phyloP scores from a whole-genome alignment of 2,888 invertebrate species.

The Lobophora halterata region DNA sequence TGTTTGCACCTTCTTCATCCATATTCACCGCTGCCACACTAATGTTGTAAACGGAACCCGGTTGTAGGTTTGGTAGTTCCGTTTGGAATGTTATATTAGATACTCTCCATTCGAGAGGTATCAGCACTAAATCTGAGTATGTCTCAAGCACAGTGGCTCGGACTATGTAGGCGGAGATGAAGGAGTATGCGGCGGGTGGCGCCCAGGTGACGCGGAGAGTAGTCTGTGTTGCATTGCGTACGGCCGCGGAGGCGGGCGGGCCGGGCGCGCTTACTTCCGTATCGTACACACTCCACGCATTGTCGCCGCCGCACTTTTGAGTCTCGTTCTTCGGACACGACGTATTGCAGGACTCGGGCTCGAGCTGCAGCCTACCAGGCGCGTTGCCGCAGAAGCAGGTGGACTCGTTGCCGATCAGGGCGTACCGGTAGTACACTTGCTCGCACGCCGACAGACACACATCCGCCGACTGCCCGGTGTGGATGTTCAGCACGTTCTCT shows the following conservation, averaged over 20 bases:
- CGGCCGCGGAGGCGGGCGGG: constrained; percentile 83
- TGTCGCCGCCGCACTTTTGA: constrained; percentile 85
- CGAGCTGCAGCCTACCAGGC: constrained; percentile 46
- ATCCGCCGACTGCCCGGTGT: constrained; percentile 72
- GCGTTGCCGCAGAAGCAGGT: constrained; percentile 71
- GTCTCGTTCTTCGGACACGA: constrained; percentile 82
- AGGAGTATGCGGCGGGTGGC: constrained; percentile 75
- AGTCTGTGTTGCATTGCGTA: constrained; percentile 82
- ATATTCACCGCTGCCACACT: constrained; percentile 84
- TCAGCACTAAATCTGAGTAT: constrained; percentile 74
- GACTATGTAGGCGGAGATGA: constrained; percentile 79
- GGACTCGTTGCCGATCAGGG: constrained; percentile 66
- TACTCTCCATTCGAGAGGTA: constrained; percentile 80
- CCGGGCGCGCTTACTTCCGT: constrained; percentile 84
- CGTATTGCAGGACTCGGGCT: constrained; percentile 74
- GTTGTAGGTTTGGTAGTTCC: constrained; percentile 83
- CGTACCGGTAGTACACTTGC: constrained; percentile 70
- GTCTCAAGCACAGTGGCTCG: constrained; percentile 78
- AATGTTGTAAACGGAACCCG: constrained; percentile 88
- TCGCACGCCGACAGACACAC: constrained; percentile 72
- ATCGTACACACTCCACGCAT: constrained; percentile 84
- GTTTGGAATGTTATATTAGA: constrained; percentile 80
- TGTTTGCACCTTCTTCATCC: constrained; percentile 80
- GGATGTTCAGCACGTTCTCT: constrained; percentile 62
- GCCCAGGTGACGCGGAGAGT: constrained; percentile 82